Evolutionary conservation across 2,888 invertebrate genomes (phyloP).

Genomic region (Melanostoma scalare): DNA sequence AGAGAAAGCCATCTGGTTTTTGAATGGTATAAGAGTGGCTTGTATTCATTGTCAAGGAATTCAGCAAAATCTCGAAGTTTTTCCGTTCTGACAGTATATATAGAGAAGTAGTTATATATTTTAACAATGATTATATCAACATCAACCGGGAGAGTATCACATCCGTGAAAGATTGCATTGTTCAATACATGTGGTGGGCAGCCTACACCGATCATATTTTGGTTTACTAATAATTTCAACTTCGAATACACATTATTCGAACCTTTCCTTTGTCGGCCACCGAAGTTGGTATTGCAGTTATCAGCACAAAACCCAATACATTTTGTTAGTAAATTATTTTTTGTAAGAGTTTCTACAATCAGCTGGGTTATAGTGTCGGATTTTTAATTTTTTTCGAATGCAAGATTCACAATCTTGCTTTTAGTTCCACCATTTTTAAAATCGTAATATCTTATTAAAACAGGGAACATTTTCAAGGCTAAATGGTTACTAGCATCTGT

Average conservation of each 20-base stretch:
- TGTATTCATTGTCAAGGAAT: slow-evolving; percentile 28
- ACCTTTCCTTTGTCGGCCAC: slow-evolving; percentile 24
- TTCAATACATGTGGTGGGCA: slow-evolving; percentile 33
- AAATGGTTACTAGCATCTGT: slow-evolving; percentile 41
- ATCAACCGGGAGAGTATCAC: slow-evolving; percentile 16
- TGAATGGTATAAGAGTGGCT: slow-evolving; percentile 25
- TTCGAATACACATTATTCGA: slow-evolving; percentile 21
- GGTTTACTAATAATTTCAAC: slow-evolving; percentile 19
- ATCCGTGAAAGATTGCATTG: slow-evolving; percentile 32
- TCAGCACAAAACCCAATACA: slow-evolving; percentile 26
- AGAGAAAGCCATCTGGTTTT: slow-evolving; percentile 28
- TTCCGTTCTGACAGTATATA: slow-evolving; percentile 29
- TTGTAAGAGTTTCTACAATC: slow-evolving; percentile 9
- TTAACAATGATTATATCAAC: slow-evolving; percentile 15
- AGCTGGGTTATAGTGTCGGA: slow-evolving; percentile 16
- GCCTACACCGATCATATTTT: slow-evolving; percentile 29
- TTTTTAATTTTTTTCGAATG: slow-evolving; percentile 10
- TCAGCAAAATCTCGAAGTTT: slow-evolving; percentile 23
- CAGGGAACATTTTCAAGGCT: slow-evolving; percentile 31
- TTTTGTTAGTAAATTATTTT: slow-evolving; percentile 28
- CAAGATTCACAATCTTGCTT: slow-evolving; percentile 4
- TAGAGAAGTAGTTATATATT: slow-evolving; percentile 31
- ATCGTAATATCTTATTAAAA: slow-evolving; percentile 31
- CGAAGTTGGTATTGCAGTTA: slow-evolving; percentile 38
- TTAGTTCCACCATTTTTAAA: slow-evolving; percentile 13